Evolutionary conservation across 2,797 vertebrate genomes (phyloP), one percentile per base, ranked within the genome.

Genomic region (Monodelphis domestica): DNA sequence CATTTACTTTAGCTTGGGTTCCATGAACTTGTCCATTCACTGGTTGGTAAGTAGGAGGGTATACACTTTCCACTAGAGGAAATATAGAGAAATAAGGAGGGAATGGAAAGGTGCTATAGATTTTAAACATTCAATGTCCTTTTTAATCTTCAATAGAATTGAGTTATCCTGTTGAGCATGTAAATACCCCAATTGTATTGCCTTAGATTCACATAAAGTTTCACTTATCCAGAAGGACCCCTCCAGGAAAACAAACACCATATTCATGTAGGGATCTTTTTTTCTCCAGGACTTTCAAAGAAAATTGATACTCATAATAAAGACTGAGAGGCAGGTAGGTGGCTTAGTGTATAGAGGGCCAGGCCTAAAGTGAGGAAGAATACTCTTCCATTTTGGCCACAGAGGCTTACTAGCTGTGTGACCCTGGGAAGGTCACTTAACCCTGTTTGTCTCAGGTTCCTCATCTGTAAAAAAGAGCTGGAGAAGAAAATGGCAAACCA

Each of bases 281-380:
- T 2, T 24, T 78, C 38, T 78, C 24, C 7, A 50, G 70, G 84
- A 45, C 21, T 45, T 21, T 21, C 15, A 9, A 38, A 26, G 70
- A 84, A 84, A 84, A 50, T 84, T 24, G 93, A 29, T 88, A 4
- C 59, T 51, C 51, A 94, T n/a, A 90, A 17, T 5, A 91, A 94
- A 63, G 12, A n/a, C n/a, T n/a, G n/a, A n/a, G n/a, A n/a, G n/a
- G n/a, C n/a, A n/a, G n/a, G n/a, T n/a, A n/a, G n/a, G n/a, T n/a
- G n/a, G n/a, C n/a, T n/a, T n/a, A n/a, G n/a, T n/a, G n/a, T n/a
- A n/a, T n/a, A n/a, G n/a, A n/a, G n/a, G n/a, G n/a, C n/a, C n/a
- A n/a, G n/a, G n/a, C n/a, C n/a, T n/a, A n/a, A n/a, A n/a, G n/a
- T n/a, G n/a, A n/a, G n/a, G n/a, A n/a, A n/a, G n/a, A n/a, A n/a